Base-by-base conservation (phyloP, 2,888 invertebrate species). In the Pammene fasciana region DNA sequence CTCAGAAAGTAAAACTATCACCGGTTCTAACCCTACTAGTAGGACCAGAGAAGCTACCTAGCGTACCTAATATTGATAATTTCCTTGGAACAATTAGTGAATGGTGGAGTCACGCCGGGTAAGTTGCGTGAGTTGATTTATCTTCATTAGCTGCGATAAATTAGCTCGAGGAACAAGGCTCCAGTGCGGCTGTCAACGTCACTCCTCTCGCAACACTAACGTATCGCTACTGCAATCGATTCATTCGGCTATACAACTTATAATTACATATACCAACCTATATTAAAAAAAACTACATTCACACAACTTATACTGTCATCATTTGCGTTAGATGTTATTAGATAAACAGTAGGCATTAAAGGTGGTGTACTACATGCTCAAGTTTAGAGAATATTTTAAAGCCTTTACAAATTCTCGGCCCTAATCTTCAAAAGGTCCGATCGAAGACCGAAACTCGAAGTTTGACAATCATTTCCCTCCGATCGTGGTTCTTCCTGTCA, bases 401-500 rank as follows among this genome's bases (percentile, higher is more conserved):
- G 38, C 6, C 52, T 52, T 61, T 52, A 55, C 36, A 26, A 67
- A 67, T 56, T 50, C 50, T 36, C 67, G 34, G 34, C 48, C n/a
- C 34, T 43, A 64, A 64, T 18, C 62, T 54, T 34, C 41, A 45
- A 57, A 50, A 60, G 59, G 45, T 36, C 45, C 45, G 54, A 67
- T 46, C 55, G 48, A 43, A 52, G 55, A 62, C 56, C 68, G 41
- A 55, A 65, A 65, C 46, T 52, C 41, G 38, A 65, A 65, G 59
- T 65, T 65, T 60, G 48, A 70, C 41, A 65, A 60, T 59, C 38
- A 65, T 60, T 60, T 50, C 70, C 43, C 60, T 57, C 55, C 45
- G 36, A 60, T 48, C 60, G 46, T 60, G 70, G 57, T 65, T 59
- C 59, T 65, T 65, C 65, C 70, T 55, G 70, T 70, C 70, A 70